Evolutionary conservation across 2,888 invertebrate species (phyloP), one percentile per base, ranked within the genome.

Genomic region (Prosapia bicincta): DNA sequence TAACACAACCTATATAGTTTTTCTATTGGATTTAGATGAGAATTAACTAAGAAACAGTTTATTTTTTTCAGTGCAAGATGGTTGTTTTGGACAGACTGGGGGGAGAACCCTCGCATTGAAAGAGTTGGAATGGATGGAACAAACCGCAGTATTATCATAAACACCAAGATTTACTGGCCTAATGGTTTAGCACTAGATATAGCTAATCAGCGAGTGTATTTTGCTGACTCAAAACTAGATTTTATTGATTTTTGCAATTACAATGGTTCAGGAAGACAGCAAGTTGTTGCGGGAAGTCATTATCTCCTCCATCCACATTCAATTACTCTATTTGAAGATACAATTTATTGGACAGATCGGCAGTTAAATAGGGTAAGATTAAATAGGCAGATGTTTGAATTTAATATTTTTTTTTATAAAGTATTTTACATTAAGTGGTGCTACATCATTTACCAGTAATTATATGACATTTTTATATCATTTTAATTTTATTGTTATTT

Each of bases 41-140:
- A 20, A 15, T 24, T 26, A 5, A n/a, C 26, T 43, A 20, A 67
- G 10, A 3, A 9, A 67, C 13, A 25, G 13, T 67, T 66, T 20
- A 65, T 28, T 67, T 10, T 20, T 76, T 78, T 26, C 70, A 80
- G 80, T 9, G 79, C 96, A 0, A 87, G 93, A 3, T 94, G 94
- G 90, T 87, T 99, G 75, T 99, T 99, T 88, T 99, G 99, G 99
- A 97, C 97, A 0, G 99, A 99, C 85, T 99, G 99, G 99, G 98
- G 98, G 66, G 96, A 97, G 85, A 94, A 97, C 85, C 99, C 99
- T 0, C 88, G 98, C 0, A 94, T 99, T 76, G 99, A 99, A 84
- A 88, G 98, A 76, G 93, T 97, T 6, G 97, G 97, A 20, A 95
- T 99, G 95, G 99, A 99, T 83, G 99, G 99, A 0, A 91, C 92